These are phyloP conservation scores for Mya arenaria DNA, from an alignment of 1,140 invertebrate genomes.

Conservation along the genomic window DNA sequence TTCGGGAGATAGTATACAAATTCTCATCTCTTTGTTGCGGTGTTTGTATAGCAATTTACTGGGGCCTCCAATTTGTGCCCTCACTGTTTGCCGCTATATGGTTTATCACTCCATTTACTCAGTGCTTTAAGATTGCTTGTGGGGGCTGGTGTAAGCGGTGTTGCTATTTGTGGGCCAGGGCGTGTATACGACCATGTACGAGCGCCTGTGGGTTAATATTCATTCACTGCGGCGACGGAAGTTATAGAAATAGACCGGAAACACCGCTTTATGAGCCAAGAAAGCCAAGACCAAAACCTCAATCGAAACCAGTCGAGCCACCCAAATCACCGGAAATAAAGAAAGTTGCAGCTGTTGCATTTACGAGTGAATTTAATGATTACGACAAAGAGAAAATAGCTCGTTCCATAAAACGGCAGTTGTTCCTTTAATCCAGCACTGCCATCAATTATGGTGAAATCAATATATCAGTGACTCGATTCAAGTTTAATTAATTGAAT, in stretches of 20 bases:
- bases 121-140: not conserved
- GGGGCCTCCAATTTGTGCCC: slow-evolving; percentile 19
- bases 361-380: slow-evolving; percentile 15
- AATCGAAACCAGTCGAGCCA: not conserved
- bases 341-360: not conserved
- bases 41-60: slow-evolving; percentile 15
- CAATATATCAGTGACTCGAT: too few species aligned
- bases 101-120: slow-evolving; percentile 18
- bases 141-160: not conserved
- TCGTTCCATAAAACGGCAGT: slow-evolving; percentile 20
- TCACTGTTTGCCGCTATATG: slow-evolving; percentile 12
- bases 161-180: slow-evolving; percentile 3
- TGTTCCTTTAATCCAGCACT: too few species aligned
- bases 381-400: slow-evolving; percentile 33
- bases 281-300: not conserved
- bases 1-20: not conserved
- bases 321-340: slow-evolving; percentile 1
- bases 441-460: too few species aligned
- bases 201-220: slow-evolving; percentile 23
- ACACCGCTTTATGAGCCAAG: slow-evolving; percentile 14
- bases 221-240: slow-evolving; percentile 11
- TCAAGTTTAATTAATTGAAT: too few species aligned
- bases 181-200: slow-evolving; percentile 12
- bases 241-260: not conserved
- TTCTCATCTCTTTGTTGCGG: slow-evolving; percentile 29